A percentile compares a stretch with the other conserved stretches of the same genome.
phyloP scores from a whole-genome alignment of 1,140 invertebrate species.

The Neodiprion lecontei region DNA sequence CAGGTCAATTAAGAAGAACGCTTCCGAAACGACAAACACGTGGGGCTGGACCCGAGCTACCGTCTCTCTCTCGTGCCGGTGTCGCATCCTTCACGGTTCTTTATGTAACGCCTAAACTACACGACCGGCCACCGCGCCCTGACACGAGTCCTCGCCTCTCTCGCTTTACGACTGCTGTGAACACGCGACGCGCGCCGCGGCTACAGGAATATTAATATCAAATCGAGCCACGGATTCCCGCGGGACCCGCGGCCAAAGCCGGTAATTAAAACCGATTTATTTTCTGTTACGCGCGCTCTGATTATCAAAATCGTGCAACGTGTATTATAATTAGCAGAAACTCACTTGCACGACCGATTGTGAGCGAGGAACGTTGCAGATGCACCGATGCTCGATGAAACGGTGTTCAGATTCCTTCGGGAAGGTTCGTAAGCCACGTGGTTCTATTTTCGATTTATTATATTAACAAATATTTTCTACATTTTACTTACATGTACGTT shows the following conservation, averaged over 20 bases:
- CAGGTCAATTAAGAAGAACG: slow-evolving; percentile 61
- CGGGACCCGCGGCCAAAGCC: neutral
- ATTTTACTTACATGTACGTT: too few species aligned
- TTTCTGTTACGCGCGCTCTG: neutral
- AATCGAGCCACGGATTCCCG: neutral
- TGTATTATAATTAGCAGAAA: neutral
- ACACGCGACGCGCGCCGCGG: neutral
- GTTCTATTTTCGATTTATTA: too few species aligned
- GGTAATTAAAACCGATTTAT: neutral
- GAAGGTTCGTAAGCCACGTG: too few species aligned
- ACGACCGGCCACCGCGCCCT: slow-evolving; percentile 3
- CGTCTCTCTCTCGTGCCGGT: slow-evolving; percentile 26
- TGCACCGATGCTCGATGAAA: too few species aligned
- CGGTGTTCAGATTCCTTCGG: too few species aligned
- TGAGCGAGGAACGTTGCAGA: neutral
- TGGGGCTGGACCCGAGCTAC: slow-evolving; percentile 34
- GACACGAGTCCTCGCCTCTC: neutral
- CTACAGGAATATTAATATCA: neutral
- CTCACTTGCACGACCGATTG: too few species aligned
- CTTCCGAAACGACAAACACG: slow-evolving; percentile 62
- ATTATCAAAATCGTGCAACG: too few species aligned
- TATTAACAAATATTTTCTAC: too few species aligned
- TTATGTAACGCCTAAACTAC: slow-evolving; percentile 8
- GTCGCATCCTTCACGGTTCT: slow-evolving; percentile 11
- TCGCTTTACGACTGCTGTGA: neutral